Base-by-base conservation (phyloP, 2,797 vertebrate species). In the Gallinago solitaria region DNA sequence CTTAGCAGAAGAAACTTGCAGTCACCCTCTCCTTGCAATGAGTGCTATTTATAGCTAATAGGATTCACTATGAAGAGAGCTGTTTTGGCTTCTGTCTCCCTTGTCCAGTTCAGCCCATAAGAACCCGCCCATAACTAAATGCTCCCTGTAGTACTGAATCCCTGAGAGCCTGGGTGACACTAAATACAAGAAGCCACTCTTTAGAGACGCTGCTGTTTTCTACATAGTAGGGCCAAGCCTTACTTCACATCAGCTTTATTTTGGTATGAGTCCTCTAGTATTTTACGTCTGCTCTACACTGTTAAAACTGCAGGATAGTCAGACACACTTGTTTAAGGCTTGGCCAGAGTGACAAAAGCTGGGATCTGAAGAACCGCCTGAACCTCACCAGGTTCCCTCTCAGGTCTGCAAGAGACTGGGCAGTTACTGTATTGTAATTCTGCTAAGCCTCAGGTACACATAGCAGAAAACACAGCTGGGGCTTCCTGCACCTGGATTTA, bases 1-100 rank as follows among this genome's bases (percentile, higher is more conserved):
- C 67, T n/a, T 28, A 23, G 79, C 70, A 43, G 14, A 3, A 59
- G 51, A 87, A 84, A 51, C 81, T 78, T 73, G 81, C 54, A 9
- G 28, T 75, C 28, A 6, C 61, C 87, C 68, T 81, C 35, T 37
- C 48, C 37, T 25, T 43, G 83, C 83, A 18, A 3, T 39, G 48
- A 19, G 61, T 56, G 45, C 80, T 93, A 88, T 91, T 93, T 94
- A 48, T 88, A 59, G 90, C 76, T 95, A 92, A 94, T 75, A 95
- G 90, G 95, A 94, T 96, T 96, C 86, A 9, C 43, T 74, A 4
- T 21, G 78, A 54, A 50, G 76, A 85, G 82, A 83, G 74, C 92
- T 95, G 56, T 16, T 94, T 64, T 86, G 86, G 51, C 77, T 95
- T 24, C 61, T 64, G 57, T 56, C 57, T 90, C 65, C 61, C 78